A percentile compares a stretch with the other conserved stretches of the same genome.
Conservation (phyloP, 2,797 vertebrate genomes). For the Erethizon dorsatum region DNA sequence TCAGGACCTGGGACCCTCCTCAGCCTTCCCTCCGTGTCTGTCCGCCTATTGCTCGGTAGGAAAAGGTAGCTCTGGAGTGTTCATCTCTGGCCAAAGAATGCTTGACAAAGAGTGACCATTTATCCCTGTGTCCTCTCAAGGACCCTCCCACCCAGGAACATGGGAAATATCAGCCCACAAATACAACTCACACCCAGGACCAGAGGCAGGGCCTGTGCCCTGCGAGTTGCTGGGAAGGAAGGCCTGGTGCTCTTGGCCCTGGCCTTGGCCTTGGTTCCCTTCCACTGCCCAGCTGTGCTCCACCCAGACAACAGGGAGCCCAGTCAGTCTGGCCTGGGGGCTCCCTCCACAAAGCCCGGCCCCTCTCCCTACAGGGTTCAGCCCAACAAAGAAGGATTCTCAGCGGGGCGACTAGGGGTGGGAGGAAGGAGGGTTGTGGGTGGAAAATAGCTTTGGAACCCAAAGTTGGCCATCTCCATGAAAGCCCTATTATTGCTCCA, state of each 20-base stretch:
- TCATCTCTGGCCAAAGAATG: background rate
- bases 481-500: conserved; percentile 82
- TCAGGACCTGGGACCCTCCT: background rate
- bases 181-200: conserved; percentile 60
- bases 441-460: conserved; percentile 83
- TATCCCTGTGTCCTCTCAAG: conserved; percentile 6
- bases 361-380: conserved; percentile 76
- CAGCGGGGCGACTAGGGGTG: conserved; percentile 53
- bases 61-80: conserved; percentile 36
- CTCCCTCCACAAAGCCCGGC: conserved; percentile 73
- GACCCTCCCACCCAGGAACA: conserved; percentile 41
- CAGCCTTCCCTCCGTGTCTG: background rate
- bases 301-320: conserved; percentile 82
- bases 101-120: conserved; percentile 51
- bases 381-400: conserved; percentile 85
- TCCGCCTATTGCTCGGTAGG: background rate
- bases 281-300: conserved; percentile 79
- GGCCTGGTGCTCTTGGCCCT: conserved; percentile 55
- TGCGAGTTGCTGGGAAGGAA: conserved; percentile 65
- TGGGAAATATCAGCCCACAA: conserved; percentile 60
- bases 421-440: conserved; percentile 78
- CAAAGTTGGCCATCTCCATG: conserved; percentile 81
- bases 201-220: conserved; percentile 43
- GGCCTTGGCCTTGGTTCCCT: conserved; percentile 74
- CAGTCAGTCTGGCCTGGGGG: conserved; percentile 78